Percentiles rank a stretch among this genome's conserved stretches.
phyloP scores from a whole-genome alignment of 2,113 vertebrate species.

The Paramormyrops kingsleyae region DNA sequence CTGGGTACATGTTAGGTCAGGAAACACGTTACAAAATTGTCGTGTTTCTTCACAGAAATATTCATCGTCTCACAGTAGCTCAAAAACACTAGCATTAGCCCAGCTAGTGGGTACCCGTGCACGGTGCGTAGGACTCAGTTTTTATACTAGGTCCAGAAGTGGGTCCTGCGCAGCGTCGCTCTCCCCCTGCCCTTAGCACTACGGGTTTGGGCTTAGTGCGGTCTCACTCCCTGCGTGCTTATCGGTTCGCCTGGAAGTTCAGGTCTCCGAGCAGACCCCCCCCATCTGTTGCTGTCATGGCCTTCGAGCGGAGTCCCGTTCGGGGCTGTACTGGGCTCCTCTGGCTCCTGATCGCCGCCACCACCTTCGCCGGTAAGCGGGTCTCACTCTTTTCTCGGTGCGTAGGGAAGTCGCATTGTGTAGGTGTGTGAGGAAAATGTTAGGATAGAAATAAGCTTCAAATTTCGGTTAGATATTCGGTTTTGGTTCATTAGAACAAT shows the following conservation, averaged over 20 bases:
- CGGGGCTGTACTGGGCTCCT: conserved; percentile 23
- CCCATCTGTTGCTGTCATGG: conserved; percentile 35
- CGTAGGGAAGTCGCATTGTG: neutral
- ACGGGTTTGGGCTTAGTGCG: neutral
- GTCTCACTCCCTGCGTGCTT: neutral
- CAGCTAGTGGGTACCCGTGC: neutral
- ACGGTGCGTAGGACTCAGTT: neutral
- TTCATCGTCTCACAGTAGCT: neutral
- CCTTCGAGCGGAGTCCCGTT: conserved; percentile 16
- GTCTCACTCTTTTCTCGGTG: neutral
- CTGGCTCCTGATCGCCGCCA: conserved; percentile 21
- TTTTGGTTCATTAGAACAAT: neutral
- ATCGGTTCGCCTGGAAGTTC: neutral
- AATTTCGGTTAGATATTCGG: neutral
- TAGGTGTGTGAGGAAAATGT: neutral
- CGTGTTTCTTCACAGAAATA: neutral
- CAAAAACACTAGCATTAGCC: neutral
- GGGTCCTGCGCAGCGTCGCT: neutral
- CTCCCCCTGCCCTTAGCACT: neutral
- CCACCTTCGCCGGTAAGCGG: conserved; percentile 32
- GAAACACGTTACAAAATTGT: neutral
- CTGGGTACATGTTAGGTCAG: neutral
- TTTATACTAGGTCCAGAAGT: neutral
- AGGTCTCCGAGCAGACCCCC: neutral
- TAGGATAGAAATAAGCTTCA: neutral